These are phyloP conservation scores for Rhynchotus rufescens DNA, from an alignment of 2,797 vertebrate species.

Conservation along the genomic window DNA sequence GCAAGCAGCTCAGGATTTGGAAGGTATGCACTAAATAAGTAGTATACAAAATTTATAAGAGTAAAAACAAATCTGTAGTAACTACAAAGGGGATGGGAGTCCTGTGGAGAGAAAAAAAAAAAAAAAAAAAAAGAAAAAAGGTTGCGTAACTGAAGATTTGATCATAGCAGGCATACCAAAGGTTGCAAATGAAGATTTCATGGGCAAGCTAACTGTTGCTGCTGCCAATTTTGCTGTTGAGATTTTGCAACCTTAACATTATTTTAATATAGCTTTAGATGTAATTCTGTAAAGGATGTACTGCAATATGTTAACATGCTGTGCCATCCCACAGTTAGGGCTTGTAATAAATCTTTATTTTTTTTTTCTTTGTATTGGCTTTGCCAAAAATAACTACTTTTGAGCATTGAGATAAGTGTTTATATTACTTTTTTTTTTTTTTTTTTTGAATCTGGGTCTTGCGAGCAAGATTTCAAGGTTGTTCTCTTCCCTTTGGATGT, in stretches of 20 bases:
- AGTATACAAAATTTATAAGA: not conserved
- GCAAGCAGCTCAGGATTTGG: not conserved
- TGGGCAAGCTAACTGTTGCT: not conserved
- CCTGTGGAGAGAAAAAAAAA: not conserved
- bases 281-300: conserved; percentile 62
- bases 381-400: conserved; percentile 52
- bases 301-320: conserved; percentile 71
- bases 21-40: accelerated
- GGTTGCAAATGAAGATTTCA: conserved; percentile 36
- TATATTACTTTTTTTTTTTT: not conserved
- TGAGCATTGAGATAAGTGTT: conserved; percentile 17
- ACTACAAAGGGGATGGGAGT: not conserved
- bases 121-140: not conserved
- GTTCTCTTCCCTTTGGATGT: not conserved
- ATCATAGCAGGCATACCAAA: conserved; percentile 19
- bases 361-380: conserved; percentile 7
- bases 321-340: conserved; percentile 66
- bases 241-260: conserved; percentile 66
- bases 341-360: conserved; percentile 53
- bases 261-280: conserved; percentile 70
- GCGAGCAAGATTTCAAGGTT: not conserved
- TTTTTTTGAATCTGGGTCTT: not conserved
- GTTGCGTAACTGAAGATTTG: conserved; percentile 26
- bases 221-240: conserved; percentile 66
- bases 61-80: not conserved